A percentile compares a stretch with the other conserved stretches of the same genome.
Conservation (phyloP, 2,888 invertebrate species). For the Copidosoma aretas region DNA sequence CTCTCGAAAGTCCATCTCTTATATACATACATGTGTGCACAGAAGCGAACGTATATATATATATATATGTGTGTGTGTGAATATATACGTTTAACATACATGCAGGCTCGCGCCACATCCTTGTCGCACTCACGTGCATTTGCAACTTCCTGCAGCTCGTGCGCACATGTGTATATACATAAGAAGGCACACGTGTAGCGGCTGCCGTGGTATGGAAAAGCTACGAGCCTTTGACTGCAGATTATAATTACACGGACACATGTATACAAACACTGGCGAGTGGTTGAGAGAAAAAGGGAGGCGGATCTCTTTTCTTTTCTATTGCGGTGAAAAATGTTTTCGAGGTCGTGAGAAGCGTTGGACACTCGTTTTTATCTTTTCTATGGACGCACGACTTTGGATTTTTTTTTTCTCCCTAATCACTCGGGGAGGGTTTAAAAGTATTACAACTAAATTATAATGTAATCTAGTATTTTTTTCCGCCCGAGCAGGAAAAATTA, state of each 20-base stretch:
- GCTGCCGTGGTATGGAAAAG: slow-evolving; percentile 8
- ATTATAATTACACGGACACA: slow-evolving; percentile 41
- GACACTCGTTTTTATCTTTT: slow-evolving; percentile 29
- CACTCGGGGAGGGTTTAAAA: no score
- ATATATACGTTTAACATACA: no score
- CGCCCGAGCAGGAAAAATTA: slow-evolving; percentile 1
- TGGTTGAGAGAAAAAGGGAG: slow-evolving; percentile 12
- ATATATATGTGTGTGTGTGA: background rate
- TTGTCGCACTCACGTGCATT: slow-evolving; percentile 28
- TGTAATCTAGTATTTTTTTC: slow-evolving; percentile 6
- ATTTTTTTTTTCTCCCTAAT: no score
- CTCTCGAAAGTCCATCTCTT: background rate
- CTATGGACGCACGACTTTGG: background rate
- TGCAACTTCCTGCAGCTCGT: slow-evolving; percentile 38
- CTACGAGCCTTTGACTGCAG: slow-evolving; percentile 36
- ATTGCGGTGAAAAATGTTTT: slow-evolving; percentile 31
- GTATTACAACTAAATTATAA: background rate
- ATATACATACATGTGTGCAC: background rate
- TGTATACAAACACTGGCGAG: background rate
- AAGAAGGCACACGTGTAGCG: slow-evolving; percentile 11
- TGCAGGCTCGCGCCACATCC: slow-evolving; percentile 7
- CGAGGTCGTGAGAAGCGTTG: slow-evolving; percentile 33
- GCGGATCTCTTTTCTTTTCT: slow-evolving; percentile 33
- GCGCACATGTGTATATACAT: slow-evolving; percentile 2
- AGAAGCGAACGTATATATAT: no score